Base-by-base conservation (phyloP, 2,888 invertebrate species). In the Biston betularia region DNA sequence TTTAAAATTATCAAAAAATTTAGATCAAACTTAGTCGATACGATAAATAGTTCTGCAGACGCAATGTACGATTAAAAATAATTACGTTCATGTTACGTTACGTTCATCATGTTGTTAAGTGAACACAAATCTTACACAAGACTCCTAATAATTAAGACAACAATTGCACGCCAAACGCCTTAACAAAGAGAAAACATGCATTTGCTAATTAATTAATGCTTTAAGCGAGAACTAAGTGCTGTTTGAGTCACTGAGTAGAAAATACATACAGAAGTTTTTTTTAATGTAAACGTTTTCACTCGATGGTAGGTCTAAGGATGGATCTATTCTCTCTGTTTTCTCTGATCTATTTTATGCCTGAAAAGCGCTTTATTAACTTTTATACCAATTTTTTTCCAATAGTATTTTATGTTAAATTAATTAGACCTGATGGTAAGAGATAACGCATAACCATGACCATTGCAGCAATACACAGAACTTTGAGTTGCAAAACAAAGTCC, bases 141-240 rank as follows among this genome's bases (percentile, higher is more conserved):
- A 60, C 56, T 40, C 50, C 56, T 11, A 12, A 35, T 53, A 66
- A 66, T 62, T 48, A 66, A 57, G 62, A 48, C 55, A 62, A 52
- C 63, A 55, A 45, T 55, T 68, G 63, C 50, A 46, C 14, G 48
- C 62, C 66, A 48, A 66, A 66, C 61, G 38, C 46, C 48, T 61
- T 49, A 59, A 52, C 58, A 55, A 59, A 59, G 63, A 49, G 54
- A 40, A 66, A 71, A 71, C 71, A 73, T 69, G 65, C 69, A 70
- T 70, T 71, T 68, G 35, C 69, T 71, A 71, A 73, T 73, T 71
- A 73, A 71, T 69, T 68, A 69, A 66, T 57, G 65, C 67, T 66
- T 64, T 15, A 64, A 71, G 67, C 67, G 63, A 55, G 61, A 66
- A 58, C 62, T 62, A 53, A 66, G 53, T 61, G 46, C 57, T 53